These are phyloP conservation scores for Drosophila falleni DNA, from an alignment of 2,888 invertebrate genomes.

Conservation along the genomic window DNA sequence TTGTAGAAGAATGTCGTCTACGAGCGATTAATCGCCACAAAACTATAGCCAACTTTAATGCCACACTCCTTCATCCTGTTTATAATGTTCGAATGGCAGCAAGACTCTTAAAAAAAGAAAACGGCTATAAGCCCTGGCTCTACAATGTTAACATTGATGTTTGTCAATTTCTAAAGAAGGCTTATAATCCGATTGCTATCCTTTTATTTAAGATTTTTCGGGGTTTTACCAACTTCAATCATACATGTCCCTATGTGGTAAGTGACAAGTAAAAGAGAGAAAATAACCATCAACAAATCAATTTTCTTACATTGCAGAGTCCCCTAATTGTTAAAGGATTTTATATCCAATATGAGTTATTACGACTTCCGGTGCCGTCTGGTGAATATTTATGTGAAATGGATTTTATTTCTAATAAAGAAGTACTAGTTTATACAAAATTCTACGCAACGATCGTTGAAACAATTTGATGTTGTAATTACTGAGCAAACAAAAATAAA, in stretches of 20 bases:
- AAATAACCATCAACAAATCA: no score
- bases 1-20: constrained; percentile 25
- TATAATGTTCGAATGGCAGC: neutral
- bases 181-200: constrained; percentile 27
- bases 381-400: constrained; percentile 27
- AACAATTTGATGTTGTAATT: neutral
- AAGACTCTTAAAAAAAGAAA: constrained; percentile 30
- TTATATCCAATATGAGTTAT: constrained; percentile 1
- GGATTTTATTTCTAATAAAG: constrained; percentile 13
- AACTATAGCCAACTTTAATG: constrained; percentile 9
- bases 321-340: constrained; percentile 15
- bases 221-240: constrained; percentile 43
- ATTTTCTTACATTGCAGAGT: constrained; percentile 6
- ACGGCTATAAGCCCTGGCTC: constrained; percentile 51
- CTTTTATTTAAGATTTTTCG: constrained; percentile 11
- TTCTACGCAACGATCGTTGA: constrained; percentile 1
- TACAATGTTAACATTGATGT: constrained; percentile 23
- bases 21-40: constrained; percentile 29
- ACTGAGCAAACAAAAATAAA: neutral
- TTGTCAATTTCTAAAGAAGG: constrained; percentile 37
- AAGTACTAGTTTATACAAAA: constrained; percentile 6
- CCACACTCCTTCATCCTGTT: neutral
- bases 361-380: constrained; percentile 35
- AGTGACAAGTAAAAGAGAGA: neutral
- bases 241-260: constrained; percentile 46